Evolutionary conservation across 2,888 invertebrate species (phyloP), one percentile per base, ranked within the genome.

Genomic region (Limenitis camilla): DNA sequence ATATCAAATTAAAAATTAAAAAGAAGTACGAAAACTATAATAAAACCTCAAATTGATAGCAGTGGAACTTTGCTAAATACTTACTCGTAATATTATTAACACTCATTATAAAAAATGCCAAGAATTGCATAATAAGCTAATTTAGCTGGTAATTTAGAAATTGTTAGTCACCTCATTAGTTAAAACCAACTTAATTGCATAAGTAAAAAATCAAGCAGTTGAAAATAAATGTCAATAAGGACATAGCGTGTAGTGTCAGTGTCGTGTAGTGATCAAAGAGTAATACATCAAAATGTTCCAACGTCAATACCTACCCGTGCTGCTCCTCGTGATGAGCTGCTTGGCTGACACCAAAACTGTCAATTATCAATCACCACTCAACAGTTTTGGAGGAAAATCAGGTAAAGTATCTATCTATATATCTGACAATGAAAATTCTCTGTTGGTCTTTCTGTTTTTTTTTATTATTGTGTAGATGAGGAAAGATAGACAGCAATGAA

Each of bases 311-410:
- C 31, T 81, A 54, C 74, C 73, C 49, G 66, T 71, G 33, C 59
- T 76, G 31, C 40, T 84, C 50, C 59, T 85, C 29, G 60, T 82
- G 65, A 71, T 80, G 71, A 69, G 72, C 51, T 85, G 78, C 71
- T 73, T 84, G 32, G 78, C 71, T 9, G 69, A 75, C 52, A 76
- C 80, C 29, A 72, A 73, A 49, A 78, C 84, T 0, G 81, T 78
- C 47, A 81, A 74, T 60, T 77, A 74, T 54, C 77, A 75, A 55
- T 62, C 74, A 8, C 61, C 75, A 5, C 61, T 78, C 44, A 72
- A 71, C 55, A 68, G 62, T 48, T 61, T 76, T 55, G 75, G 70
- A 27, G 59, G 63, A 32, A 84, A 84, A 59, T 59, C 83, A 78
- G 82, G 73, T 78, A 81, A 74, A 30, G 49, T 40, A 30, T 30